phyloP scores from a whole-genome alignment of 1,140 invertebrate species.

The Littorina saxatilis region DNA sequence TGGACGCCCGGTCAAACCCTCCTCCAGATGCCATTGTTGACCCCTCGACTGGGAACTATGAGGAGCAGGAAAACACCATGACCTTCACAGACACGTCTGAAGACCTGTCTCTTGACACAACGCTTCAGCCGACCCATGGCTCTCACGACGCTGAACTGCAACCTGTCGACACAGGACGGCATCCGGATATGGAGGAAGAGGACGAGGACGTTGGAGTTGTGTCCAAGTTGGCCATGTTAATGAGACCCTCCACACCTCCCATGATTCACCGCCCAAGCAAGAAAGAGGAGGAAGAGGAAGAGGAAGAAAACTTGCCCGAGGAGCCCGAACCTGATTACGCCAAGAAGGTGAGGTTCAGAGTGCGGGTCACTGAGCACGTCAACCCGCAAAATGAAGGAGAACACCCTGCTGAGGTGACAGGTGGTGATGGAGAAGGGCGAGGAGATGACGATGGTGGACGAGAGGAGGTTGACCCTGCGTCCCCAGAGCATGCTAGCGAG shows the following conservation, averaged over 20 bases:
- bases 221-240: not conserved
- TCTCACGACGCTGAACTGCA: not conserved
- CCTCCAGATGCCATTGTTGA: too few relatives aligned
- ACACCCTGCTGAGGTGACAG: too few relatives aligned
- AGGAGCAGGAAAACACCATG: not conserved
- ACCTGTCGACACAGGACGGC: not conserved
- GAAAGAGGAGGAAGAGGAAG: slow-evolving; percentile 9
- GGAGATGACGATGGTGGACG: too few relatives aligned
- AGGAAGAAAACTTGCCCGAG: slow-evolving; percentile 26
- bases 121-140: not conserved
- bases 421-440: too few relatives aligned
- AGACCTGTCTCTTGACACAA: not conserved
- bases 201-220: not conserved
- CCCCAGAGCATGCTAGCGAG: too few relatives aligned
- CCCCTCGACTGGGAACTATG: not conserved
- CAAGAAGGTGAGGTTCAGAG: slow-evolving; percentile 39
- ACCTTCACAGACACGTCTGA: not conserved
- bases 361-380: not conserved
- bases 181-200: not conserved
- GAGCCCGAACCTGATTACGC: slow-evolving; percentile 40
- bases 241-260: slow-evolving; percentile 28
- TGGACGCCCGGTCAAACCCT: too few relatives aligned
- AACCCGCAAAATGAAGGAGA: too few relatives aligned
- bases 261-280: not conserved
- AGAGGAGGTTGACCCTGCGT: too few relatives aligned